These are phyloP conservation scores for Cryptomyrus ogoouensis DNA, from an alignment of 2,113 vertebrate genomes.

Conservation along the genomic window DNA sequence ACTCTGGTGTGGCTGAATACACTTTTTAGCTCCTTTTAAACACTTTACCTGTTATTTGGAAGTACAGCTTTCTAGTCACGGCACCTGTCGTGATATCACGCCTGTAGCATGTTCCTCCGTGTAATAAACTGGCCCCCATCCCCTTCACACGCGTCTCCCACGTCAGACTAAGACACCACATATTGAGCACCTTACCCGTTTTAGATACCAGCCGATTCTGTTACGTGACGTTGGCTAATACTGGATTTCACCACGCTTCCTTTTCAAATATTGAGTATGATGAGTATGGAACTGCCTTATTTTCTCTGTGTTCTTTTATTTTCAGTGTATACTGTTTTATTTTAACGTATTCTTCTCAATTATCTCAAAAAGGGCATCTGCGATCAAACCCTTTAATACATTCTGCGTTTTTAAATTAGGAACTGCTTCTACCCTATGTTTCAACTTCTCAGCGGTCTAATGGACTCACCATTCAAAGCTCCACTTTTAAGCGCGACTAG, in stretches of 20 bases:
- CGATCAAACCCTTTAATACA: background rate
- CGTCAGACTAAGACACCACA: background rate
- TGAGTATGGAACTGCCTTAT: background rate
- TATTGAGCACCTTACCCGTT: background rate
- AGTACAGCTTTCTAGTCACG: background rate
- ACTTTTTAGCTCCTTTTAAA: background rate
- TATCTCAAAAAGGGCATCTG: background rate
- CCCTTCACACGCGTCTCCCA: background rate
- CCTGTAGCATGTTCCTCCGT: background rate
- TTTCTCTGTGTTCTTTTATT: background rate
- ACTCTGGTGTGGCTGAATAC: background rate
- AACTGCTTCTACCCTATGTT: background rate
- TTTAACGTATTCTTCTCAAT: background rate
- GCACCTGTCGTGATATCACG: background rate
- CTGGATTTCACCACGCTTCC: background rate
- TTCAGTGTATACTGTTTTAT: background rate
- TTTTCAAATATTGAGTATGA: background rate
- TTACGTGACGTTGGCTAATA: background rate
- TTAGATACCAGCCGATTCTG: background rate
- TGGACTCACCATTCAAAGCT: background rate
- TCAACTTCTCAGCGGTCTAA: background rate
- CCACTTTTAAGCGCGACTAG: background rate
- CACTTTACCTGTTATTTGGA: background rate
- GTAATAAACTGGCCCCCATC: background rate
- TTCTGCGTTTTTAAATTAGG: background rate